Evolutionary conservation across 2,797 vertebrate species (phyloP), one percentile per base, ranked within the genome.

Genomic region (Sebastes iracundus): DNA sequence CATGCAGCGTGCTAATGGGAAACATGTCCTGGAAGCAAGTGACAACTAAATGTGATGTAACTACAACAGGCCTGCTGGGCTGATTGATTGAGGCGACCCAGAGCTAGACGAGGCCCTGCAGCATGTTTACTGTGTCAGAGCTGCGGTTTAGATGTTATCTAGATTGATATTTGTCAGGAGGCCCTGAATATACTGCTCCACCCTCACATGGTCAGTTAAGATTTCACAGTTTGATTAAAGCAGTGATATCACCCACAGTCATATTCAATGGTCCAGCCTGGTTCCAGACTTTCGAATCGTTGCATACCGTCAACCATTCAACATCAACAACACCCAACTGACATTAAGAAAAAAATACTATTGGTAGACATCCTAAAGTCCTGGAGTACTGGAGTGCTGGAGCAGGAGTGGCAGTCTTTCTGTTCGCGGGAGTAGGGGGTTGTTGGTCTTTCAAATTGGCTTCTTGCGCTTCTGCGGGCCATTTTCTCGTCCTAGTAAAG

Each of bases 81-180:
- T 53, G 38, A 61, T 46, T 22, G 65, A 30, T 32, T 30, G 27
- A 28, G 23, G 14, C 30, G 13, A 20, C 33, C 18, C 6, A 46
- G 71, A 70, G 60, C 30, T 68, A 81, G 16, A 60, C 18, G 9
- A 7, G 33, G 6, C 32, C 65, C 63, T 33, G 35, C 14, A 42
- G 38, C 38, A 42, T 42, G 38, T 42, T 42, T 42, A 42, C 38
- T 42, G 38, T 42, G 38, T 42, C 38, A 18, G 42, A 72, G n/a
- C 68, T 60, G 10, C 42, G 20, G 55, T 28, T 61, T 22, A 27
- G 55, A 58, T 27, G 55, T 27, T 14, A 18, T 61, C 18, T 61
- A 72, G 35, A 65, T 58, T 42, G 38, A 42, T 42, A 42, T n/a
- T 13, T 46, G 30, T 66, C 64, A 49, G 27, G 27, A 30, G 27